Base-by-base conservation (phyloP, 2,797 vertebrate genomes). In the Bovichtus diacanthus region DNA sequence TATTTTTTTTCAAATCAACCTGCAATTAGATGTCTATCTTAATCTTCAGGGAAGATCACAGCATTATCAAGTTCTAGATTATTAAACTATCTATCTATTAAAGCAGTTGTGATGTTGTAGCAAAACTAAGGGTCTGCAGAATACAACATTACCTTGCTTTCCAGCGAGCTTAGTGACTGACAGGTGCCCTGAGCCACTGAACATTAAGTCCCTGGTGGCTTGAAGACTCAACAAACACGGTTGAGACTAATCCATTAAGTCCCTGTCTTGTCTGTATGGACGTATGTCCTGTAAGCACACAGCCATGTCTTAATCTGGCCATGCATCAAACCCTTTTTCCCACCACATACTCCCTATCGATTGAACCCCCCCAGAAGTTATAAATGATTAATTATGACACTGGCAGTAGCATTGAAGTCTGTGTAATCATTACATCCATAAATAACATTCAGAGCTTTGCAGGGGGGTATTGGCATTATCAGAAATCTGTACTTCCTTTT, bases 321-420 rank as follows among this genome's bases (percentile, higher is more conserved):
- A 49, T 53, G 46, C 72, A 82, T 80, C 63, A 77, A 61, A 70
- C 18, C 21, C 2, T 36, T 53, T n/a, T 39, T 46, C 41, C 44
- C 34, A 16, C 51, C 38, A 60, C 38, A 18, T 38, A 19, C 51
- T 72, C 43, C 38, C 36, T 60, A 84, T 85, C 72, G 56, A 88
- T 83, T 21, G 53, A 66, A n/a, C 29, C 68, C 61, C 36, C 61
- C 49, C 68, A 74, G 36, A 71, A 62, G 63, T 34, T 59, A 65
- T 84, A 41, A 69, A 86, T 81, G 54, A 83, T 86, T 80, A 21
- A 87, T 88, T 70, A 72, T 70, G 12, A 87, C 27, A 72, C 67
- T 41, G 63, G 47, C 73, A 54, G 71, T 6, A 49, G 59, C 60
- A 50, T 10, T 54, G 38, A 70, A 66, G 66, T 66, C 69, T 58